Base-by-base conservation (phyloP, 2,113 vertebrate species). In the Anas platyrhynchos region DNA sequence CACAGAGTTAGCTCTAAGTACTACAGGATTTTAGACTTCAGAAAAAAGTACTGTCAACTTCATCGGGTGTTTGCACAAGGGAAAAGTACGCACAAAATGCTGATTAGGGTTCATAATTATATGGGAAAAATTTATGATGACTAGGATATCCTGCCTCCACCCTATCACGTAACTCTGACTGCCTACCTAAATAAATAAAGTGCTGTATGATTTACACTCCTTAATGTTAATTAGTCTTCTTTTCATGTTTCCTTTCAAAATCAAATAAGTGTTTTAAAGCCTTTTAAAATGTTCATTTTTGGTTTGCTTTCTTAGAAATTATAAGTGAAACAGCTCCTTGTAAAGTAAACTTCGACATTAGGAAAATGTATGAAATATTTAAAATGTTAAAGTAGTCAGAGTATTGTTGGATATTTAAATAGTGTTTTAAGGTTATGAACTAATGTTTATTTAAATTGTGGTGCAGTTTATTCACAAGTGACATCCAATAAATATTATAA, bases 61-160 rank as follows among this genome's bases (percentile, higher is more conserved):
- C 36, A 27, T 9, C 77, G 65, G 13, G 13, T 73, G 50, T 71
- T 91, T 77, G 48, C 66, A 84, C 26, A 81, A 71, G 12, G 52
- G 32, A n/a, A 86, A 86, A 82, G 18, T 52, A 34, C 48, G 11
- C 21, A 75, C 13, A 75, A 95, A 91, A 87, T 36, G 79, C 75
- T 96, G 84, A 92, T 85, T 80, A 83, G 46, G 17, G 14, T 32
- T 91, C 36, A 66, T 91, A 86, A 96, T 95, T 86, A 83, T 83
- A 95, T 54, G 80, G 95, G 86, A 83, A 96, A 97, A 94, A 96
- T 55, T 89, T 95, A 91, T 97, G 96, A 97, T 97, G 97, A 91
- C 81, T 89, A 97, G 98, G 98, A 98, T 97, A 98, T 98, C 98
- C 98, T 98, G 98, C 90, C 96, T 97, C 97, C 88, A 74, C 97